These are phyloP conservation scores for Syrrhaptes paradoxus DNA, from an alignment of 2,113 vertebrate species.

Conservation along the genomic window DNA sequence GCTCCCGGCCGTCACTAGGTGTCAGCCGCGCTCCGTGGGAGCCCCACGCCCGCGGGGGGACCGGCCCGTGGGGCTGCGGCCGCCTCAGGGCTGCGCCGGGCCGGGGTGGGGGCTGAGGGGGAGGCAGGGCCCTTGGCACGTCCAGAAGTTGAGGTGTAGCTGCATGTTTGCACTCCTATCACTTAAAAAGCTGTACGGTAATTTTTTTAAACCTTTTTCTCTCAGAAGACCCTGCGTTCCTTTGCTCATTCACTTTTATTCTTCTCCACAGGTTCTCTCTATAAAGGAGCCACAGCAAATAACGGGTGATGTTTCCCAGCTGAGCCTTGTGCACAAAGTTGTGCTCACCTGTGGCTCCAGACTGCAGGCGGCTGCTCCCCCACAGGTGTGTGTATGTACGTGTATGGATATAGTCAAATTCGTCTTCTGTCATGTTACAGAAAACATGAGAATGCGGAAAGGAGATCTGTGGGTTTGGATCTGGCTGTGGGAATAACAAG, in stretches of 20 bases:
- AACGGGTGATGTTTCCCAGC: conserved; percentile 61
- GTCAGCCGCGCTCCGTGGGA: conserved; percentile 41
- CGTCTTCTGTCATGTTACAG: background rate
- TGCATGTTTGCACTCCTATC: fast-evolving
- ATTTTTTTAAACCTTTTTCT: background rate
- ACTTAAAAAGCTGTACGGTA: background rate
- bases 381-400: conserved; percentile 24
- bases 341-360: conserved; percentile 64
- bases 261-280: conserved; percentile 15
- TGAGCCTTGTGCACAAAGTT: conserved; percentile 61
- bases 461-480: background rate
- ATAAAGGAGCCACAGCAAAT: conserved; percentile 45
- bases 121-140: fast-evolving
- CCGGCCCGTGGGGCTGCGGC: background rate
- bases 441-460: background rate
- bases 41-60: background rate
- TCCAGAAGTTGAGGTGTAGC: fast-evolving
- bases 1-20: conserved; percentile 17
- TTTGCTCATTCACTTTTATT: background rate
- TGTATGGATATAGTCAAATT: background rate
- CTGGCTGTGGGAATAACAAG: background rate
- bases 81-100: background rate
- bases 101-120: fast-evolving
- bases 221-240: fast-evolving
- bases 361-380: conserved; percentile 53